These are phyloP conservation scores for Cheilosia scutellata DNA, from an alignment of 2,888 invertebrate species.

Conservation along the genomic window DNA sequence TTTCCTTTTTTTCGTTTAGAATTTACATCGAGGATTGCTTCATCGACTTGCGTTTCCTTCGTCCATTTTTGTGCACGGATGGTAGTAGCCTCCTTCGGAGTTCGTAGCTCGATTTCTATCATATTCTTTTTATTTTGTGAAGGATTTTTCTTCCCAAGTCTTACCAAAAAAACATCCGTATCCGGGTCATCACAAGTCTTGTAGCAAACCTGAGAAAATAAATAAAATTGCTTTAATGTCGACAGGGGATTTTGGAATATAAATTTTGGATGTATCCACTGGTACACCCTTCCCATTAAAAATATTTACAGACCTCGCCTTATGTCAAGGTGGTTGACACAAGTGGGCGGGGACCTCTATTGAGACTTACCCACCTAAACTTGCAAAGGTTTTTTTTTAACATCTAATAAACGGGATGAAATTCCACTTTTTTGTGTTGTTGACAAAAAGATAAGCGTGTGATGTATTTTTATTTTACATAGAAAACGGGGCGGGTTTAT, in stretches of 20 bases:
- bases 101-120: slow-evolving; percentile 89
- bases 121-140: slow-evolving; percentile 88
- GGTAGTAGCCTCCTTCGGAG: slow-evolving; percentile 88
- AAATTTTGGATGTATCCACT: background rate
- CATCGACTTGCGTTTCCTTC: slow-evolving; percentile 88
- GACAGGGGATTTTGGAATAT: background rate
- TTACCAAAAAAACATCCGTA: slow-evolving; percentile 89
- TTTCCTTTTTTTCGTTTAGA: slow-evolving; percentile 54
- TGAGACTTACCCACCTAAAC: too few relatives aligned
- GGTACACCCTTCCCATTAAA: too few relatives aligned
- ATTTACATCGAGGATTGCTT: slow-evolving; percentile 81
- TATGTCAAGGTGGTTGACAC: too few relatives aligned
- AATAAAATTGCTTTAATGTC: background rate
- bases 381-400: too few relatives aligned
- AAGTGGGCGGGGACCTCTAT: too few relatives aligned
- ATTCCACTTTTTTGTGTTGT: too few relatives aligned
- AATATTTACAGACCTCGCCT: too few relatives aligned
- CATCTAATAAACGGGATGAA: too few relatives aligned
- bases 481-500: too few relatives aligned
- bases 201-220: slow-evolving; percentile 81
- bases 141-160: slow-evolving; percentile 90
- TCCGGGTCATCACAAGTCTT: slow-evolving; percentile 86
- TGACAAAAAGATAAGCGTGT: too few relatives aligned
- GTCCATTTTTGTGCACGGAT: slow-evolving; percentile 87
- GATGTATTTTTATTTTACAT: too few relatives aligned